Conservation (phyloP, 1,140 invertebrate species). For the Calephelis virginiensis region DNA sequence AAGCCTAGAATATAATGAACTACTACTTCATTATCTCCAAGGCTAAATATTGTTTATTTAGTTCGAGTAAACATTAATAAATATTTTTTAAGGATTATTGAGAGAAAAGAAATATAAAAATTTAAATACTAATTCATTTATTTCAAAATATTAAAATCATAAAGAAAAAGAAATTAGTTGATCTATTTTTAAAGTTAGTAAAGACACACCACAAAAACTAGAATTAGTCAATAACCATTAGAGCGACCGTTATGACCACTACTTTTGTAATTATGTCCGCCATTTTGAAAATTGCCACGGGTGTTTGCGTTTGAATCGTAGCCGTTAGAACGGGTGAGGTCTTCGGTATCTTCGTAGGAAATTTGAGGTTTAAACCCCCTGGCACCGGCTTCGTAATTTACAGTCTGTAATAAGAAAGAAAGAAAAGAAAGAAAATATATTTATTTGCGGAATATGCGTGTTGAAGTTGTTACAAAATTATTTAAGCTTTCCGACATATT, state of each 20-base stretch:
- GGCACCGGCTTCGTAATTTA: slow-evolving; percentile 87
- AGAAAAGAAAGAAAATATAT: not conserved
- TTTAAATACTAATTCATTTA: too few species aligned
- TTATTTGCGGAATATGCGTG: too few species aligned
- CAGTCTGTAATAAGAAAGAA: slow-evolving; percentile 76
- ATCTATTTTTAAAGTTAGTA: not conserved
- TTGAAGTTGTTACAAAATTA: too few species aligned
- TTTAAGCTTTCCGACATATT: too few species aligned
- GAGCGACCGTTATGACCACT: slow-evolving; percentile 36
- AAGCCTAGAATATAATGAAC: too few species aligned
- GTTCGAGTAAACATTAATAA: too few species aligned
- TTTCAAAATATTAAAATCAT: too few species aligned
- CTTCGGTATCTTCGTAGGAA: slow-evolving; percentile 67
- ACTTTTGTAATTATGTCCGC: slow-evolving; percentile 25
- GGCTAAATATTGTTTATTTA: too few species aligned
- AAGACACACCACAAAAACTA: not conserved
- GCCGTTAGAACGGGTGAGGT: slow-evolving; percentile 41
- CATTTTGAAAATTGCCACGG: slow-evolving; percentile 36
- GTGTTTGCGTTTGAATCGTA: slow-evolving; percentile 55
- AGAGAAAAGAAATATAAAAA: too few species aligned
- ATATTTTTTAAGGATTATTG: too few species aligned
- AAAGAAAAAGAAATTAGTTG: too few species aligned
- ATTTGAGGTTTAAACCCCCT: slow-evolving; percentile 88
- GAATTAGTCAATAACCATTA: slow-evolving; percentile 43
- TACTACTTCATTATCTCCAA: too few species aligned